Evolutionary conservation across 2,888 invertebrate genomes (phyloP), one percentile per base, ranked within the genome.

Genomic region (Flexamia atlantica): DNA sequence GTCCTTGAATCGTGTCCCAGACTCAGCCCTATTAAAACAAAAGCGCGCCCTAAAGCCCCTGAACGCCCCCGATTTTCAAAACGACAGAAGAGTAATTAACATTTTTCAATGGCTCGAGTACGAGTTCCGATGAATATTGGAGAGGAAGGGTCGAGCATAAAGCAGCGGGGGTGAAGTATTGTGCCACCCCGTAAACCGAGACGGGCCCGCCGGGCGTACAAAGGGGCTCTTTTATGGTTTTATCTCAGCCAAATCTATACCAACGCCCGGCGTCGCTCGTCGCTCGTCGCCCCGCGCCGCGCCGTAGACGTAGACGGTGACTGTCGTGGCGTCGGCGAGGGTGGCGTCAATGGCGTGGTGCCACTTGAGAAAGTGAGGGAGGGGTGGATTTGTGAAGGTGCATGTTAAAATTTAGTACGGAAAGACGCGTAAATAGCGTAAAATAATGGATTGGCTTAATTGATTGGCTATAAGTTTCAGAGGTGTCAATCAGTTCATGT

Each of bases 61-160:
- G 23, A 23, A 2, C 57, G 23, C 14, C 57, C 57, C 28, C 25
- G 14, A 14, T 28, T 28, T 64, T 25, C 12, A 14, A 64, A 57
- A 57, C 57, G 23, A 57, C 23, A 28, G 64, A 30, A 64, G 64
- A 64, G 64, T 64, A 64, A 64, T 64, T 64, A 64, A 64, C 28
- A 64, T 64, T 64, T 64, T 64, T n/a, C 9, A 64, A 64, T 28
- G 64, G 64, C 64, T 14, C 64, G 64, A 64, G 64, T 64, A n/a
- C n/a, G n/a, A n/a, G n/a, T 64, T 30, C 64, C 64, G 64, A 64
- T 64, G 64, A 64, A 64, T 64, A 64, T 64, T 64, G 64, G 30
- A 64, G 64, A 53, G 64, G 57, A 64, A 64, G 64, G 64, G 64
- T 64, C 64, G 64, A 30, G 64, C 30, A 64, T 64, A 64, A 64